A percentile compares a stretch with the other conserved stretches of the same genome.
These are phyloP conservation scores for Priocnemis perturbator DNA, from an alignment of 2,888 invertebrate genomes.

Conservation along the genomic window DNA sequence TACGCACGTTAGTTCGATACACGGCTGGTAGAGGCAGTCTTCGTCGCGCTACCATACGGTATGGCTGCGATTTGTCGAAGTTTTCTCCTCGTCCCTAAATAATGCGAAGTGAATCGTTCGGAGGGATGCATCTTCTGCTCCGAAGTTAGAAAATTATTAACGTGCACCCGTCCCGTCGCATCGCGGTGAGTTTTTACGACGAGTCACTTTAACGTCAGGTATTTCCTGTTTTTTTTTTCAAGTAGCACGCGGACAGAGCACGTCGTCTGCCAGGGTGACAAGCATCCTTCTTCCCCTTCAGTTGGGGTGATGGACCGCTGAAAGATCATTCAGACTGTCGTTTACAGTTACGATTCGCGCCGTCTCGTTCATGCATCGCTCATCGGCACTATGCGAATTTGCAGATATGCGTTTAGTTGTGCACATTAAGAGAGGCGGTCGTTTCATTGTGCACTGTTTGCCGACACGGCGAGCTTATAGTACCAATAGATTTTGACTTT, in stretches of 20 bases:
- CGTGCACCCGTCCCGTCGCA: constrained; percentile 22
- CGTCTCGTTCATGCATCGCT: neutral
- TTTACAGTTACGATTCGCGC: neutral
- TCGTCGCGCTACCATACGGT: constrained; percentile 68
- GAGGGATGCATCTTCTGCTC: constrained; percentile 46
- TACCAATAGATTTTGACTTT: constrained; percentile 22
- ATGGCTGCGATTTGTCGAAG: constrained; percentile 63
- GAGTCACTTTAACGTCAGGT: neutral
- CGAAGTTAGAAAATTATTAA: constrained; percentile 22
- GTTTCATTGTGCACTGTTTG: too few species aligned
- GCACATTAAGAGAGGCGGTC: too few species aligned
- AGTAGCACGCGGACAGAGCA: constrained; percentile 59
- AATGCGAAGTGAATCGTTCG: constrained; percentile 50
- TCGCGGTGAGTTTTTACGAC: constrained; percentile 43
- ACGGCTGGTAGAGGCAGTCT: constrained; percentile 69
- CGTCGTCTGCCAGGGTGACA: constrained; percentile 67
- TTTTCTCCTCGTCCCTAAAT: constrained; percentile 56
- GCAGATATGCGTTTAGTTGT: too few species aligned
- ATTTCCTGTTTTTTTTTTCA: constrained; percentile 13
- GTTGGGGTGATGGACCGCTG: constrained; percentile 37
- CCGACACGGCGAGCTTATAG: neutral
- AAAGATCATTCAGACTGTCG: neutral
- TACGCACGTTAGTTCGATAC: constrained; percentile 63
- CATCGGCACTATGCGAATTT: neutral
- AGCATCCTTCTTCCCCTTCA: constrained; percentile 44